phyloP scores from a whole-genome alignment of 1,140 invertebrate genomes.

The Aphelinus certus region DNA sequence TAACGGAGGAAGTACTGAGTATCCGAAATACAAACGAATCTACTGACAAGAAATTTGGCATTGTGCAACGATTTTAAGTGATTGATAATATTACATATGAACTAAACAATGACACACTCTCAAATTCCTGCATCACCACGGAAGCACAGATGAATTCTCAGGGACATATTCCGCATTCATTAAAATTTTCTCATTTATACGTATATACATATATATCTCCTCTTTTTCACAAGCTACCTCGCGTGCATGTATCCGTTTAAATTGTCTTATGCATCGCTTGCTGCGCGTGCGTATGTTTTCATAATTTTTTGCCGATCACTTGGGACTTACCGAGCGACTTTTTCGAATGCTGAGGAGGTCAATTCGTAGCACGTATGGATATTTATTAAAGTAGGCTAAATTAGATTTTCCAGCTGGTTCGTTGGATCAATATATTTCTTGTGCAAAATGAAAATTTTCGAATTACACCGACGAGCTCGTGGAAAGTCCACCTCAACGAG shows the following conservation, averaged over 20 bases:
- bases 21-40: too few species aligned
- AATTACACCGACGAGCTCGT: too few species aligned
- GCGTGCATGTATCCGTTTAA: too few species aligned
- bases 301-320: too few species aligned
- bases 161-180: slow-evolving; percentile 22
- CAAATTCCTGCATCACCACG: slow-evolving; percentile 30
- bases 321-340: too few species aligned
- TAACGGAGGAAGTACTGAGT: too few species aligned
- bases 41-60: not conserved
- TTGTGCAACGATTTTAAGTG: not conserved
- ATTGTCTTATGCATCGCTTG: not conserved
- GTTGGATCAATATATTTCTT: slow-evolving; percentile 54
- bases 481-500: too few species aligned
- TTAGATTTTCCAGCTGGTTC: slow-evolving; percentile 52
- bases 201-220: not conserved
- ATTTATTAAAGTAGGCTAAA: too few species aligned
- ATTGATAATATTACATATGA: not conserved
- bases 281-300: too few species aligned
- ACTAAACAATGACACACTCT: not conserved
- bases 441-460: not conserved
- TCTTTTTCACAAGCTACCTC: not conserved
- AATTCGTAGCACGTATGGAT: too few species aligned
- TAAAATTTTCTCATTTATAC: not conserved
- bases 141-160: slow-evolving; percentile 42
- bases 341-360: too few species aligned